Base-by-base conservation (phyloP, 1,140 invertebrate species). In the Gryllus bimaculatus region DNA sequence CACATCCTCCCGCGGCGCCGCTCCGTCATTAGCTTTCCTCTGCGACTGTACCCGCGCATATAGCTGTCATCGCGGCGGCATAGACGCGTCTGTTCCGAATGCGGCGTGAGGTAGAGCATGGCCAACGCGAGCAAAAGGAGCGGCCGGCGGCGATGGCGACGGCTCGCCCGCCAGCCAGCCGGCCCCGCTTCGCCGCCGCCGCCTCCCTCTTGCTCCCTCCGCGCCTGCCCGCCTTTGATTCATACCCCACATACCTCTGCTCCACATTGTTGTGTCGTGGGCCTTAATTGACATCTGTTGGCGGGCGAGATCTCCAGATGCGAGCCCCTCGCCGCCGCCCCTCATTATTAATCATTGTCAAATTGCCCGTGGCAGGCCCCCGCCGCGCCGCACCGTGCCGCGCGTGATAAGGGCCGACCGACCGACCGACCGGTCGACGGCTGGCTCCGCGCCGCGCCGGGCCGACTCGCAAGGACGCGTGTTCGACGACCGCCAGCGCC, bases 341-440 rank as follows among this genome's bases (percentile, higher is more conserved):
- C 54, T 66, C 54, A 66, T 66, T 66, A 66, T 66, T 66, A 66
- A 66, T 66, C 54, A 66, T 66, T 66, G 54, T 66, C 54, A 66
- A 66, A 66, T 66, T 66, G 54, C 54, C 54, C 54, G 10, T 66
- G 54, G 54, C 54, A 39, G 54, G 10, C 54, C 54, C 54, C 54
- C 54, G 54, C 54, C 18, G 54, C 54, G 54, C 54, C 54, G 54
- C 54, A 10, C 10, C 26, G 18, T 7, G 18, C 54, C 54, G 54
- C 26, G 18, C 54, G 18, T 66, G 54, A 66, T 66, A 66, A 66
- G 54, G 54, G 54, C 54, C 54, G 54, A 5, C 54, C 18, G 54
- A 3, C 18, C 54, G 10, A 7, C 18, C 18, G 10, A 1, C 10
- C 54, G 10, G 10, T 18, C 54, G 10, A 13, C 54, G 10, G 18